Percentiles rank a stretch among this genome's conserved stretches.
phyloP scores from a whole-genome alignment of 2,113 vertebrate species.

The Sinocyclocheilus grahami region DNA sequence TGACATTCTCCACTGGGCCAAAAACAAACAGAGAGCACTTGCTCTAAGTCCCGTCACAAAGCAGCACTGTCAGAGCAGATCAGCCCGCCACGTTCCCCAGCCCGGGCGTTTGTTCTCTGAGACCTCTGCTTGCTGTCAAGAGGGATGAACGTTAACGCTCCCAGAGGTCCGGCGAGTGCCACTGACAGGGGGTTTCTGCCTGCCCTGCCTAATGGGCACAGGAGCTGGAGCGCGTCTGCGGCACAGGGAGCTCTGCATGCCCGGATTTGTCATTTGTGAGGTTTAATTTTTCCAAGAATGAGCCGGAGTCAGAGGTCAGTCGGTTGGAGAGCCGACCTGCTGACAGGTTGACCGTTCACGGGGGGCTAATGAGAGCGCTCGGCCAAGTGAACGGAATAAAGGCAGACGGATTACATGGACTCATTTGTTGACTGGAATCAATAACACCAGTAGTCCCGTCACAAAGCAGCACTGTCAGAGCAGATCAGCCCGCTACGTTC shows the following conservation, averaged over 20 bases:
- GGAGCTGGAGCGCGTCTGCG: slow-evolving; percentile 30
- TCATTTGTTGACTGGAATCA: slow-evolving; percentile 73
- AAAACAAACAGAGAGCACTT: slow-evolving; percentile 40
- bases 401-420: slow-evolving; percentile 76
- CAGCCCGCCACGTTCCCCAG: slow-evolving; percentile 23
- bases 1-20: slow-evolving; percentile 30
- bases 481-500: slow-evolving; percentile 37
- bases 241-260: slow-evolving; percentile 66
- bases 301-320: slow-evolving; percentile 80
- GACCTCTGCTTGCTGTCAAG: slow-evolving; percentile 55
- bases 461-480: slow-evolving; percentile 51
- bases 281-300: slow-evolving; percentile 84
- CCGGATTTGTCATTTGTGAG: slow-evolving; percentile 79
- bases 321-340: slow-evolving; percentile 76
- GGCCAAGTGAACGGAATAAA: slow-evolving; percentile 77
- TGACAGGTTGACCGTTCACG: slow-evolving; percentile 75
- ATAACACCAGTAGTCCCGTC: slow-evolving; percentile 64
- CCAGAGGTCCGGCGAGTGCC: slow-evolving; percentile 40
- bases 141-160: slow-evolving; percentile 54
- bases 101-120: slow-evolving; percentile 34
- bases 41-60: slow-evolving; percentile 42
- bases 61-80: slow-evolving; percentile 50
- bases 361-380: slow-evolving; percentile 81
- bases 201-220: slow-evolving; percentile 50
- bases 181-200: slow-evolving; percentile 44